These are phyloP conservation scores for Nemotelus nigrinus DNA, from an alignment of 2,888 invertebrate genomes.

Conservation along the genomic window DNA sequence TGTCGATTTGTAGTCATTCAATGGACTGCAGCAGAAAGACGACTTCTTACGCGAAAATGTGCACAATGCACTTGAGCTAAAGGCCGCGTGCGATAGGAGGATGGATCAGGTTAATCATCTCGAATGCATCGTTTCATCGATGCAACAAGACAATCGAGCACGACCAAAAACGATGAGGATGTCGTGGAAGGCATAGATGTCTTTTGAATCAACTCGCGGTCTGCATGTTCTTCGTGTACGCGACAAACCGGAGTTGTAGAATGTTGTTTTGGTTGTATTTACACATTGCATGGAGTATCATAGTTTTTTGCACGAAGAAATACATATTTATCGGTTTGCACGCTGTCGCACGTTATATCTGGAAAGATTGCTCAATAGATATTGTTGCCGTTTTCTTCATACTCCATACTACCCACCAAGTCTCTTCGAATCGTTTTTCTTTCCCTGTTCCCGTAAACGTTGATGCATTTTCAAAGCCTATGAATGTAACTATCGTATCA, in stretches of 20 bases:
- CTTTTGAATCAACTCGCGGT: conserved; percentile 7
- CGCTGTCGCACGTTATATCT: neutral
- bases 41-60: conserved; percentile 14
- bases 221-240: neutral
- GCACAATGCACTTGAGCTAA: conserved; percentile 1
- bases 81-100: no score
- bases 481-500: no score
- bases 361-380: neutral
- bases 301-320: neutral
- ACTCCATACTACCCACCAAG: no score
- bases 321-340: neutral
- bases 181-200: no score
- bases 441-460: no score
- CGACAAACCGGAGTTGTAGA: conserved; percentile 9
- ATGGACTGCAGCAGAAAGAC: neutral
- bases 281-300: conserved; percentile 5
- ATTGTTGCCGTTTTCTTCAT: neutral
- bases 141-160: neutral
- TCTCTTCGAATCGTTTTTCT: no score
- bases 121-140: neutral
- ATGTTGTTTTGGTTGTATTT: conserved; percentile 18
- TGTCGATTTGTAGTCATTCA: neutral
- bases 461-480: no score
- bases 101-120: neutral
- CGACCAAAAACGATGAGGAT: neutral